A percentile compares a stretch with the other conserved stretches of the same genome.
phyloP scores from a whole-genome alignment of 1,140 invertebrate genomes.

The Diprion similis region DNA sequence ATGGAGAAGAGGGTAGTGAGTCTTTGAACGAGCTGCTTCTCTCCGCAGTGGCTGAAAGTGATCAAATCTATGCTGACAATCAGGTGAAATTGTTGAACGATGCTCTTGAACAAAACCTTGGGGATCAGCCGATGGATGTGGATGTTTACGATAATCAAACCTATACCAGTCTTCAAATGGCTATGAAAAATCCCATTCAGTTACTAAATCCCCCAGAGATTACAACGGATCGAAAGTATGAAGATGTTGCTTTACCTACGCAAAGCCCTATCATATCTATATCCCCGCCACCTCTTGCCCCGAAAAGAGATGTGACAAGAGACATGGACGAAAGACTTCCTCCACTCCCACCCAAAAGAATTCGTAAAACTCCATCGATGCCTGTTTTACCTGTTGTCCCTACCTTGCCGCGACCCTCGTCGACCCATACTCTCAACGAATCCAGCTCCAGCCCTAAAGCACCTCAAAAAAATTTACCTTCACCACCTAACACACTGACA shows the following conservation, averaged over 20 bases:
- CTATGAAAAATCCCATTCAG: conserved; percentile 82
- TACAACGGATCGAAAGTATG: conserved; percentile 62
- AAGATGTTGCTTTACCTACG: conserved; percentile 55
- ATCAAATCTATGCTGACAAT: conserved; percentile 79
- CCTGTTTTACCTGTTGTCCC: conserved; percentile 30
- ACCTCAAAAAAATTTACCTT: conserved; percentile 54
- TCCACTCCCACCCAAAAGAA: conserved; percentile 79
- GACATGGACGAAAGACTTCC: conserved; percentile 70
- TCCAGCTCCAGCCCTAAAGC: conserved; percentile 35
- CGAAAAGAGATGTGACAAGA: conserved; percentile 59
- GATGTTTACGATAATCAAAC: conserved; percentile 79
- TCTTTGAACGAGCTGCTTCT: conserved; percentile 70
- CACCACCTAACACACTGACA: conserved; percentile 56
- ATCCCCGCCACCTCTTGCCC: conserved; percentile 36
- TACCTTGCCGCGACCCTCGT: conserved; percentile 51
- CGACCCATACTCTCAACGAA: conserved; percentile 48
- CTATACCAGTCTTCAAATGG: conserved; percentile 83
- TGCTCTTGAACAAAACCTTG: conserved; percentile 35
- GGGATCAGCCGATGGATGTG: conserved; percentile 54
- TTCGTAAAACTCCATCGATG: conserved; percentile 69
- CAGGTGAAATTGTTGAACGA: conserved; percentile 54
- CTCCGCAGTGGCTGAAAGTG: conserved; percentile 75
- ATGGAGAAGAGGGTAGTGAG: conserved; percentile 59
- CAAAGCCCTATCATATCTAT: conserved; percentile 22
- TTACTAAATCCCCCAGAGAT: conserved; percentile 59